Base-by-base conservation (phyloP, 1,140 invertebrate genomes). In the Drosophila quadrilineata region DNA sequence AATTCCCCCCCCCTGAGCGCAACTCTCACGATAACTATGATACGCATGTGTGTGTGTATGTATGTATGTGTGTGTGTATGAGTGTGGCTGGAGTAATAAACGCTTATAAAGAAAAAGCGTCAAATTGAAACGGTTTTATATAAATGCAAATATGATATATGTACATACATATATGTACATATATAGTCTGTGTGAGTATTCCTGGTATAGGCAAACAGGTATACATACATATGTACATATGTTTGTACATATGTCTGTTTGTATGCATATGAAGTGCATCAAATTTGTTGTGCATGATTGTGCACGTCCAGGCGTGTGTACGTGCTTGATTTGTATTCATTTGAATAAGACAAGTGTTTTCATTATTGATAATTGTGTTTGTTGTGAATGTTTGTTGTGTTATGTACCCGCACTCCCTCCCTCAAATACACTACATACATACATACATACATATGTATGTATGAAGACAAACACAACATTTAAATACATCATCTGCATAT, bases 321-420 rank as follows among this genome's bases (percentile, higher is more conserved):
- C 60, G 60, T 57, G 41, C 41, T 48, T 48, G 31, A 57, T 64
- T 56, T 48, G 38, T 56, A 29, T 45, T 12, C 38, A 64, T 64
- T 56, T 64, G 10, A 31, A 40, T 29, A 52, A 53, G 41, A 60
- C 41, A 35, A 57, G 29, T n/a, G 35, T 29, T 21, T 40, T 31
- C 6, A 35, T 29, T 56, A 56, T 64, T 56, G 60, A 64, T 48
- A 56, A 64, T 64, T 56, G 21, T 14, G 49, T 53, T 63, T 54
- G 21, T 19, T 35, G 50, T n/a, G 52, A 21, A 22, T 12, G 28
- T 46, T 22, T 16, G 16, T 5, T n/a, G 21, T 19, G 33, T 12
- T 52, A 16, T 35, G 46, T n/a, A n/a, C n/a, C 36, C 2, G 36
- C 21, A 17, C 36, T 40, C 36, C 21, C 46, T 49, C 33, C 35